These are phyloP conservation scores for Hoplodrina ambigua DNA, from an alignment of 2,888 invertebrate species.

Conservation along the genomic window DNA sequence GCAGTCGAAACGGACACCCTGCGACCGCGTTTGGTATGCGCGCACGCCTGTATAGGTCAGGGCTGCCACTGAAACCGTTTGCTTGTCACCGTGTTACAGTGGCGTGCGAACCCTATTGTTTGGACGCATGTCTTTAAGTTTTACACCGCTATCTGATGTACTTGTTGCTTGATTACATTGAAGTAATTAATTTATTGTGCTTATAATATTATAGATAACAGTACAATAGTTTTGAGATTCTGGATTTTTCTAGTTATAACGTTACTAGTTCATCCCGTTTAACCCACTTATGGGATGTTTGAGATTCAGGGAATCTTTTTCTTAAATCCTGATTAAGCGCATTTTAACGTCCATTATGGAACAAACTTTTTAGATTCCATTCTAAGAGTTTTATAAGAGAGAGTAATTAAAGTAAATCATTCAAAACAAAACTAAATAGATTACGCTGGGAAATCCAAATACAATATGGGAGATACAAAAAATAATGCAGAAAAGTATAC, in stretches of 20 bases:
- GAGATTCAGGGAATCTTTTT: no score
- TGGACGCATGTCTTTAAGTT: conserved; percentile 27
- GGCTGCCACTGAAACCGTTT: conserved; percentile 62
- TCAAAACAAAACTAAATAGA: no score
- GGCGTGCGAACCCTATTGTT: conserved; percentile 73
- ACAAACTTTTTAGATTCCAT: no score
- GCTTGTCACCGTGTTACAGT: conserved; percentile 60
- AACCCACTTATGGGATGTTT: no score
- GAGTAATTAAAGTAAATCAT: no score
- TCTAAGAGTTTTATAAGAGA: no score
- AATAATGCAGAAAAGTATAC: no score
- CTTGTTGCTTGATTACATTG: conserved; percentile 46
- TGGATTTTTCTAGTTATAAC: neutral
- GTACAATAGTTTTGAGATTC: conserved; percentile 12
- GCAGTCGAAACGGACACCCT: no score
- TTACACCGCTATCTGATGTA: conserved; percentile 54
- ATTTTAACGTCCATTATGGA: no score
- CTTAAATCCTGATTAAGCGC: no score
- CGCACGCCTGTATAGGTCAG: conserved; percentile 67
- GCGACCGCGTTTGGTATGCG: conserved; percentile 44
- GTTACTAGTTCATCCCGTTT: neutral
- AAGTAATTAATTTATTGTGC: conserved; percentile 41
- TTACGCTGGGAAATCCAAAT: no score
- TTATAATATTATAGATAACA: conserved; percentile 3
- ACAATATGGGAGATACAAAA: no score